Evolutionary conservation across 2,888 invertebrate genomes (phyloP).

Genomic region (Clitarchus hookeri): DNA sequence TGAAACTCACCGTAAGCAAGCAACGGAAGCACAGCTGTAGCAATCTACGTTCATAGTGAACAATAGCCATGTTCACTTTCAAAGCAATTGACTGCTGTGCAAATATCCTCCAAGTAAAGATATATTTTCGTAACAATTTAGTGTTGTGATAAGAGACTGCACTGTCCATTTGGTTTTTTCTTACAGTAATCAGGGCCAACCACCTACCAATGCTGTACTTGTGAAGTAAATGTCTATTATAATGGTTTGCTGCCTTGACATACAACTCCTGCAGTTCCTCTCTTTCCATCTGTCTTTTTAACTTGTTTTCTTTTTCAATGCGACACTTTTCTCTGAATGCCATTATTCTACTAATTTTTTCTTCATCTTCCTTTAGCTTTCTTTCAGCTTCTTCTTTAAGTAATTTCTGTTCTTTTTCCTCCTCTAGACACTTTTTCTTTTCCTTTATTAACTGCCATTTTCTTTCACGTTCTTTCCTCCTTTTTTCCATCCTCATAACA

Average conservation of each 20-base stretch:
- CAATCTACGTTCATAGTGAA: slow-evolving; percentile 47
- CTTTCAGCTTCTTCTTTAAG: slow-evolving; percentile 66
- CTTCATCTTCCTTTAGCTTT: slow-evolving; percentile 63
- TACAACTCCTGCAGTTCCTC: slow-evolving; percentile 49
- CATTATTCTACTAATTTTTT: slow-evolving; percentile 60
- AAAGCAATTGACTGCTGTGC: slow-evolving; percentile 55
- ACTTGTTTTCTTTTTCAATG: slow-evolving; percentile 51
- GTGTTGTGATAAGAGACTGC: slow-evolving; percentile 58
- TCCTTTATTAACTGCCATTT: slow-evolving; percentile 53
- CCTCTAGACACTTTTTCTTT: slow-evolving; percentile 63
- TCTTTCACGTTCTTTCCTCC: slow-evolving; percentile 66
- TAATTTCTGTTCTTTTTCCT: slow-evolving; percentile 62
- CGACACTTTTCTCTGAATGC: slow-evolving; percentile 25
- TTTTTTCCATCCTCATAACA: slow-evolving; percentile 72
- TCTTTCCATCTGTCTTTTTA: slow-evolving; percentile 55
- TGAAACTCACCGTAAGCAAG: slow-evolving; percentile 38
- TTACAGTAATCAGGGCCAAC: slow-evolving; percentile 50
- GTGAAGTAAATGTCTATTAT: slow-evolving; percentile 52
- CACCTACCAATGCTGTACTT: slow-evolving; percentile 21
- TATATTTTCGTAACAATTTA: slow-evolving; percentile 56
- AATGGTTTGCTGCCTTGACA: slow-evolving; percentile 55
- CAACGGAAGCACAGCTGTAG: slow-evolving; percentile 44
- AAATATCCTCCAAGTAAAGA: slow-evolving; percentile 21
- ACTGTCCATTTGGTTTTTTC: slow-evolving; percentile 53
- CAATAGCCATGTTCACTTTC: slow-evolving; percentile 57